Evolutionary conservation across 2,888 invertebrate species (phyloP).

Genomic region (Lomographa bimaculata): DNA sequence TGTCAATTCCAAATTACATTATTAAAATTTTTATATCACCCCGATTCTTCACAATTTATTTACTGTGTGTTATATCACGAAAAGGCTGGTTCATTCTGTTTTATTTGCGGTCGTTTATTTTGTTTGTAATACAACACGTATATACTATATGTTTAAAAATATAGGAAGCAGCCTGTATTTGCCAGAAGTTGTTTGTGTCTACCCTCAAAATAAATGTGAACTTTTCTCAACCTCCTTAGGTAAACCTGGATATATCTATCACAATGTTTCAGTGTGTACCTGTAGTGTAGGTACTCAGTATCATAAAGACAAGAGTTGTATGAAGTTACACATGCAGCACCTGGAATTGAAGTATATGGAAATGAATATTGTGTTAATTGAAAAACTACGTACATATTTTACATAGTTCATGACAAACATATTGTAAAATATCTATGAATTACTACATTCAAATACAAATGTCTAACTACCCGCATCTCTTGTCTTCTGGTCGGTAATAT

Average conservation of each 20-base stretch:
- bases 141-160: neutral
- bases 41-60: slow-evolving; percentile 4
- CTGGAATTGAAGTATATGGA: no score
- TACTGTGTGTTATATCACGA: slow-evolving; percentile 4
- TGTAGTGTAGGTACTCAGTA: slow-evolving; percentile 33
- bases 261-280: slow-evolving; percentile 43
- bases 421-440: no score
- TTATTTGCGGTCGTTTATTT: slow-evolving; percentile 9
- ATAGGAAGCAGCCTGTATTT: slow-evolving; percentile 66
- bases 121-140: no score
- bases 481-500: slow-evolving; percentile 30
- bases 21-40: slow-evolving; percentile 3
- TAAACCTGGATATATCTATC: slow-evolving; percentile 16
- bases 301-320: slow-evolving; percentile 4
- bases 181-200: slow-evolving; percentile 62
- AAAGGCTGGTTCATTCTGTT: slow-evolving; percentile 14
- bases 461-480: slow-evolving; percentile 25
- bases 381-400: no score
- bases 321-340: neutral
- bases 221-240: slow-evolving; percentile 9
- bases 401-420: no score
- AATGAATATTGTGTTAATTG: no score
- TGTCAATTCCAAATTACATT: neutral
- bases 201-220: slow-evolving; percentile 13
- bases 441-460: no score